Evolutionary conservation across 2,888 invertebrate species (phyloP).

Genomic region (Phorcus lineatus): DNA sequence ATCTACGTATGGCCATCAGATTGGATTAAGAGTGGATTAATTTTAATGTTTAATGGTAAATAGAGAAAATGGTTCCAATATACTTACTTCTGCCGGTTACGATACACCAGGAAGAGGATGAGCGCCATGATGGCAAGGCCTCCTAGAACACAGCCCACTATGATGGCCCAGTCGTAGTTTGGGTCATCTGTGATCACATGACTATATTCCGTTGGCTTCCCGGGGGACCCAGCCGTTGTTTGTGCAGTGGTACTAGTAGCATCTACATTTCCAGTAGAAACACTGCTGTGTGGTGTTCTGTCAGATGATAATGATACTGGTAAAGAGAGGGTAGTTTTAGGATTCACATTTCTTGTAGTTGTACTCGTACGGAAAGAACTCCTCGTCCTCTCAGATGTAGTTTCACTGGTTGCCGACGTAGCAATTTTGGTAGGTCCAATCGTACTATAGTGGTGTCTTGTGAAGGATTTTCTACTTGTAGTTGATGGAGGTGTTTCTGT

Average conservation of each 20-base stretch:
- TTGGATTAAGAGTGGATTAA: too few relatives aligned
- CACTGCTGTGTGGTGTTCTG: too few relatives aligned
- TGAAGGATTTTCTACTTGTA: not conserved
- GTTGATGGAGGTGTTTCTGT: not conserved
- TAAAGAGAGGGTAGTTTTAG: too few relatives aligned
- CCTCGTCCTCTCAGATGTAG: not conserved
- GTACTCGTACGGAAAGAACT: too few relatives aligned
- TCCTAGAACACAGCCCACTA: constrained; percentile 33
- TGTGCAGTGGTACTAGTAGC: too few relatives aligned
- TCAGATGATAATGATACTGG: too few relatives aligned
- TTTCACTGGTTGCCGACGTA: not conserved
- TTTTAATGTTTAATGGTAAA: too few relatives aligned
- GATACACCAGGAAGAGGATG: constrained; percentile 28
- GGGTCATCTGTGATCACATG: constrained; percentile 1
- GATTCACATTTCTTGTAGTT: too few relatives aligned
- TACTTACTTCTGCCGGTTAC: not conserved
- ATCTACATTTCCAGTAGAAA: too few relatives aligned
- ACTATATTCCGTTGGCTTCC: too few relatives aligned
- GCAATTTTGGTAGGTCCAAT: not conserved
- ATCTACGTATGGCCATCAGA: too few relatives aligned
- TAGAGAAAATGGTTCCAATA: not conserved
- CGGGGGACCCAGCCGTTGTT: too few relatives aligned
- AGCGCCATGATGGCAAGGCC: constrained; percentile 21
- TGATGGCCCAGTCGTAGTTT: constrained; percentile 29
- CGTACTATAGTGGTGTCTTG: not conserved